Percentiles rank a stretch among this genome's conserved stretches.
Conservation (phyloP, 2,113 vertebrate genomes). For the Pipra filicauda region DNA sequence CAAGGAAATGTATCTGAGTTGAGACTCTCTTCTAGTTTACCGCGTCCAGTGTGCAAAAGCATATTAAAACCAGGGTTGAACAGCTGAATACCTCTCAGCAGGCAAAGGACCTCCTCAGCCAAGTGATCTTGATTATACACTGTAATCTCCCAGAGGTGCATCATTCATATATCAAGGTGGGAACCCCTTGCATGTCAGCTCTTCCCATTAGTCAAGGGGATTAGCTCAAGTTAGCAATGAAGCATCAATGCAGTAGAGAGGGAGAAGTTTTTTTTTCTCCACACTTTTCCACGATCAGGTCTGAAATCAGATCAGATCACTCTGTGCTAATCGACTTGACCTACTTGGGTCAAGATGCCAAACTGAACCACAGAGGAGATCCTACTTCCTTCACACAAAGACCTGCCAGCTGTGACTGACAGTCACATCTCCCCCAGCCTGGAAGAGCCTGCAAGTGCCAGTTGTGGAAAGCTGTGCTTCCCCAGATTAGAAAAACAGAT, state of each 20-base stretch:
- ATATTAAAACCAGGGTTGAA: neutral
- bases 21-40: neutral
- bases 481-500: neutral
- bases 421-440: neutral
- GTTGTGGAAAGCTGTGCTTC: neutral
- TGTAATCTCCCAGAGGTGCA: neutral
- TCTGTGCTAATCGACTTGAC: neutral
- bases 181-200: neutral
- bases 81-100: neutral
- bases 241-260: neutral
- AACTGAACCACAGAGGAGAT: neutral
- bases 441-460: neutral
- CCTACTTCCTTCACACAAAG: accelerated
- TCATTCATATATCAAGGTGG: neutral
- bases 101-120: neutral
- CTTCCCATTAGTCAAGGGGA: neutral
- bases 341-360: accelerated
- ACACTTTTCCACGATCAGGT: neutral
- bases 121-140: neutral
- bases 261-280: neutral
- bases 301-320: neutral
- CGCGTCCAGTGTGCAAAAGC: accelerated
- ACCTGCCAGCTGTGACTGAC: neutral
- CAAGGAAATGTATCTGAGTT: neutral
- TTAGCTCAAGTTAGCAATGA: neutral